Evolutionary conservation across 2,113 vertebrate genomes (phyloP).

Genomic region (Helogale parvula): DNA sequence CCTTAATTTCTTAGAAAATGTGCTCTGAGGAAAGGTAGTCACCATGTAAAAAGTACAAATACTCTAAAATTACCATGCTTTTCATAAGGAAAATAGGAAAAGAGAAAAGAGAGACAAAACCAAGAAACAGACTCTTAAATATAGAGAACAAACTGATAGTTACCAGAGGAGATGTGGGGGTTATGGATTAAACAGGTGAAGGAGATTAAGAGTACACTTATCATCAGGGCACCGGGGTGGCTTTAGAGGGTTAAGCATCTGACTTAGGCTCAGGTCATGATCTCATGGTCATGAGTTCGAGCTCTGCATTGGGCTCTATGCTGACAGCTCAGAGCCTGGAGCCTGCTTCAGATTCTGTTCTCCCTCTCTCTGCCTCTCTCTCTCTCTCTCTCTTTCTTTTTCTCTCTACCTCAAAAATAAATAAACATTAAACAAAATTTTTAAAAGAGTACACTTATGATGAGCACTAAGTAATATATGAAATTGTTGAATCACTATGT

Average conservation of each 20-base stretch:
- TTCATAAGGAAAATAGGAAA: background rate
- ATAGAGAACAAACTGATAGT: background rate
- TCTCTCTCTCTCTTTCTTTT: too few relatives aligned
- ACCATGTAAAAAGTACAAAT: background rate
- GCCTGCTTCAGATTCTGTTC: too few relatives aligned
- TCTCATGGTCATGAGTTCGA: too few relatives aligned
- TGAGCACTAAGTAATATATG: background rate
- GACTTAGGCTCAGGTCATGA: too few relatives aligned
- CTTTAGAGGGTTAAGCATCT: too few relatives aligned
- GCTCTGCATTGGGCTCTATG: too few relatives aligned
- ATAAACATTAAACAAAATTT: too few relatives aligned
- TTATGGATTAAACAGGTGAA: background rate
- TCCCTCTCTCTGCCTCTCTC: too few relatives aligned
- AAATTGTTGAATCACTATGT: background rate
- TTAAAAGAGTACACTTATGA: background rate
- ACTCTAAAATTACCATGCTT: background rate
- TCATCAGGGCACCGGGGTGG: too few relatives aligned
- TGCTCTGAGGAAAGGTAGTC: background rate
- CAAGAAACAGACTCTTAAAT: background rate
- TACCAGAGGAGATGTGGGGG: background rate
- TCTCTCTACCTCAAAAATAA: too few relatives aligned
- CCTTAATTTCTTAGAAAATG: background rate
- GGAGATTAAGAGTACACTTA: background rate
- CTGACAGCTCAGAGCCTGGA: too few relatives aligned
- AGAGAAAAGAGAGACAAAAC: background rate